Conservation (phyloP, 2,113 vertebrate genomes). For the Arenaria interpres region DNA sequence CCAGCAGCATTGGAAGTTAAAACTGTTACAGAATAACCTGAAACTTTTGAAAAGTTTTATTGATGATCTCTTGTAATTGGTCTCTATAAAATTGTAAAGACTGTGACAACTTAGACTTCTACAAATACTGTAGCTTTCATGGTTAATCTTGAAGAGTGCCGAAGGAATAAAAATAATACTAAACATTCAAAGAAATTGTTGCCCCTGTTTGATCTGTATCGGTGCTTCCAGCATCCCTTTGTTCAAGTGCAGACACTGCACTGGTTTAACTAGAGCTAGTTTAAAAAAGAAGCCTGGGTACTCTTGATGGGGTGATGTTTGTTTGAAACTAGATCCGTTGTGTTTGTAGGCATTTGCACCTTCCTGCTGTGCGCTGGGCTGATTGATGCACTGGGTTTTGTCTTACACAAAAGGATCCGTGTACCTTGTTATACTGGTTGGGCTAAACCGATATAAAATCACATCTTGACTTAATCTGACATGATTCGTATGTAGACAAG, state of each 20-base stretch:
- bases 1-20: neutral
- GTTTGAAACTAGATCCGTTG: neutral
- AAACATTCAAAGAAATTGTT: neutral
- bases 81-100: neutral
- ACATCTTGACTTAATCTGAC: neutral
- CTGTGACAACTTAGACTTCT: neutral
- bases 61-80: neutral
- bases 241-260: neutral
- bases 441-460: neutral
- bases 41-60: neutral
- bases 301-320: neutral
- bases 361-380: neutral
- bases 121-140: neutral
- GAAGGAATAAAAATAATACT: neutral
- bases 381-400: neutral
- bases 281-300: neutral
- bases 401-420: neutral
- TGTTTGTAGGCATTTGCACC: neutral
- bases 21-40: neutral
- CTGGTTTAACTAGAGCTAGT: neutral
- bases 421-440: neutral
- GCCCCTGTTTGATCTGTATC: neutral
- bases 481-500: neutral
- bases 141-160: neutral
- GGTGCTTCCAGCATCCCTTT: neutral